These are phyloP conservation scores for Dexiosoma caninum DNA, from an alignment of 2,888 invertebrate species.

Conservation along the genomic window DNA sequence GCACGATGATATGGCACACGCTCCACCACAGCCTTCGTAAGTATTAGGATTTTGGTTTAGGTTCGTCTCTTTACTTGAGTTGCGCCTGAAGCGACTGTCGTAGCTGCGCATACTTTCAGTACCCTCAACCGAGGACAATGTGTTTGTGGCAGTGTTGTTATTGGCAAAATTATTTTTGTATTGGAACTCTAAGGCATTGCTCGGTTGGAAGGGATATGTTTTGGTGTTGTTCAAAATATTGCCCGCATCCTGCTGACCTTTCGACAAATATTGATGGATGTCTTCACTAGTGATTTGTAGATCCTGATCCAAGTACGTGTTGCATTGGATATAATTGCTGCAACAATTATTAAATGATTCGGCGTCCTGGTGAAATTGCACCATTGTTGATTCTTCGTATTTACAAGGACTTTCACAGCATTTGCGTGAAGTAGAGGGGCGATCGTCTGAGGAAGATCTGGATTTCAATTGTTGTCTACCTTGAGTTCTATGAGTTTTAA, in stretches of 20 bases:
- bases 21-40: constrained; percentile 51
- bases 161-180: constrained; percentile 77
- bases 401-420: constrained; percentile 74
- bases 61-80: constrained; percentile 76
- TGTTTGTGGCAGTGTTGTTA: constrained; percentile 65
- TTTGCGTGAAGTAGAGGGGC: constrained; percentile 70
- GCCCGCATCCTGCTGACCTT: constrained; percentile 72
- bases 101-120: constrained; percentile 66
- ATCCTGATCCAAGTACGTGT: constrained; percentile 77
- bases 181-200: constrained; percentile 76
- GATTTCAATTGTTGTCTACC: constrained; percentile 58
- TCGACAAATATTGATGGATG: constrained; percentile 76
- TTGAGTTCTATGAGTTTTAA: constrained; percentile 38
- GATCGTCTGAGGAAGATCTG: constrained; percentile 68
- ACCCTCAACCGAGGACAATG: constrained; percentile 66
- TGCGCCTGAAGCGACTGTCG: constrained; percentile 68
- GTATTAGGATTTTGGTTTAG: constrained; percentile 73
- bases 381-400: constrained; percentile 76
- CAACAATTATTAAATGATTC: constrained; percentile 78
- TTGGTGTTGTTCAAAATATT: constrained; percentile 76
- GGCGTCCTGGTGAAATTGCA: constrained; percentile 77
- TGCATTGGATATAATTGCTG: constrained; percentile 77
- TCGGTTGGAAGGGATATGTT: constrained; percentile 77
- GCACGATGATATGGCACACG: constrained; percentile 52
- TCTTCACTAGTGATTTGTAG: constrained; percentile 78